phyloP scores from a whole-genome alignment of 2,888 invertebrate genomes.

The Muschampia staudingeri region DNA sequence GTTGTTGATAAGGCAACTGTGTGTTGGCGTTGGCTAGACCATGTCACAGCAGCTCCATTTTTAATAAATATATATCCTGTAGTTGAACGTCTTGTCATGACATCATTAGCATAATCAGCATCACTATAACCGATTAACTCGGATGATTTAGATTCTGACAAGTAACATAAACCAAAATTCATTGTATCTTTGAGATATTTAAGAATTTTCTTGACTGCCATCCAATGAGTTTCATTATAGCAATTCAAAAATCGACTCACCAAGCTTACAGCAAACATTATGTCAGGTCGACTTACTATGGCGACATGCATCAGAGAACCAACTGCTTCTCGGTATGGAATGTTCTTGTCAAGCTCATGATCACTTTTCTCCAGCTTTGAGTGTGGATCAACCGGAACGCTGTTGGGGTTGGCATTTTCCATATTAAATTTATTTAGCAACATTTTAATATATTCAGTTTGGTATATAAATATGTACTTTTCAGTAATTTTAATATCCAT shows the following conservation, averaged over 20 bases:
- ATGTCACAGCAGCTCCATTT: neutral
- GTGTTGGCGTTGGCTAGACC: neutral
- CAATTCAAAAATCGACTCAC: neutral
- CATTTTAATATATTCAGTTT: neutral
- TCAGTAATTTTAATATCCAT: constrained; percentile 9
- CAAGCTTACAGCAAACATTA: neutral
- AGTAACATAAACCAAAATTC: neutral
- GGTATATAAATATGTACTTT: neutral
- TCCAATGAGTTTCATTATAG: neutral
- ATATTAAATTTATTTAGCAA: neutral
- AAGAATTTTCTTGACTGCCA: neutral
- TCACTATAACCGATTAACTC: neutral
- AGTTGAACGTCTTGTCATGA: neutral
- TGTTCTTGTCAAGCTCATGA: neutral
- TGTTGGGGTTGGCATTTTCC: neutral
- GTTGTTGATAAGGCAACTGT: neutral
- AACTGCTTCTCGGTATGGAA: neutral
- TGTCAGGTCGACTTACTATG: neutral
- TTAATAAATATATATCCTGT: neutral
- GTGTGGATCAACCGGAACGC: neutral
- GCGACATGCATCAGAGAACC: neutral
- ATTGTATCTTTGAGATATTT: neutral
- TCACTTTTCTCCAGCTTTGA: neutral
- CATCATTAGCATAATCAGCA: neutral
- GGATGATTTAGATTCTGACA: too few species aligned